These are phyloP conservation scores for Toxonevra muliebris DNA, from an alignment of 2,888 invertebrate genomes.

Conservation along the genomic window DNA sequence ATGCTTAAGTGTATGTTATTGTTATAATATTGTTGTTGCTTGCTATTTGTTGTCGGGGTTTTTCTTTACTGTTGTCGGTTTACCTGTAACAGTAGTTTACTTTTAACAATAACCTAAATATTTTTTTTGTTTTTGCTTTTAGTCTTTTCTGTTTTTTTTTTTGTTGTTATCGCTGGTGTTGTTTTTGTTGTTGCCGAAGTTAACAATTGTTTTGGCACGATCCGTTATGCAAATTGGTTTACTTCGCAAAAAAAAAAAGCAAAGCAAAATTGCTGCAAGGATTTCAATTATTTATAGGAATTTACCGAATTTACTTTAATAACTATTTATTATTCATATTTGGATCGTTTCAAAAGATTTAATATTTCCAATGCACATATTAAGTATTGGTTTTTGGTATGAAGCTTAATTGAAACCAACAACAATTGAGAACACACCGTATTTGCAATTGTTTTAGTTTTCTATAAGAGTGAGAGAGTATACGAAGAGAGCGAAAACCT, in stretches of 20 bases:
- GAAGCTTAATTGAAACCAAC: no score
- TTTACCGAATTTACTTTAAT: no score
- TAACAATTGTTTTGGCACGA: conserved; percentile 13
- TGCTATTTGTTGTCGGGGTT: background rate
- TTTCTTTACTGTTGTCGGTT: conserved; percentile 6
- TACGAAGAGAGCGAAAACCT: no score
- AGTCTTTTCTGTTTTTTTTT: background rate
- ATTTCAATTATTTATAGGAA: background rate
- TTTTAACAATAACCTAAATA: conserved; percentile 20
- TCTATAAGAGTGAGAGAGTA: no score
- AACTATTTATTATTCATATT: no score
- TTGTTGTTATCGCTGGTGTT: background rate
- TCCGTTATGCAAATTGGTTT: conserved; percentile 15
- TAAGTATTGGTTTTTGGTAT: no score
- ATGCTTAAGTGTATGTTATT: conserved; percentile 11
- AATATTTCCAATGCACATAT: no score
- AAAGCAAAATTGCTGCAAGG: conserved; percentile 14
- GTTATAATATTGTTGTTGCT: conserved; percentile 8
- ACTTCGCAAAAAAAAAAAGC: no score
- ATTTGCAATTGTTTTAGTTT: no score
- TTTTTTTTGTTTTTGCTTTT: background rate
- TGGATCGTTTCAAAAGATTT: no score
- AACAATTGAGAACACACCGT: no score
- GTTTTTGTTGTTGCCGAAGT: background rate
- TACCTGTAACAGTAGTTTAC: conserved; percentile 13